These are phyloP conservation scores for Clarias laeviceps DNA, from an alignment of 2,797 vertebrate species.

Conservation along the genomic window DNA sequence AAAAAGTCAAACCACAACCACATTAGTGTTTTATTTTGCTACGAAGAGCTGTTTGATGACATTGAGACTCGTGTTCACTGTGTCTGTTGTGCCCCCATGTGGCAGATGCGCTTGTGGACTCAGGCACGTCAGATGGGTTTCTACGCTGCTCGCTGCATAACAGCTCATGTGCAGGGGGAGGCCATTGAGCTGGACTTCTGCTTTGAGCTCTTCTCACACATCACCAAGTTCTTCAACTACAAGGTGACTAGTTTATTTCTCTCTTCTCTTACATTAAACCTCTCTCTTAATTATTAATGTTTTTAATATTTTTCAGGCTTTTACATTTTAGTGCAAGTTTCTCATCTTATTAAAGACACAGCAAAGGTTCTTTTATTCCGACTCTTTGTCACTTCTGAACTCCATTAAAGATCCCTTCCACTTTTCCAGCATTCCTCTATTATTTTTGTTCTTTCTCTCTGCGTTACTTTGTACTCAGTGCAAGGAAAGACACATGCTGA, in stretches of 20 bases:
- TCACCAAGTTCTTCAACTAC: conserved; percentile 96
- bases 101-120: conserved; percentile 95
- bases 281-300: neutral
- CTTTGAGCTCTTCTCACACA: conserved; percentile 96
- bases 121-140: conserved; percentile 98
- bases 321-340: neutral
- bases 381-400: neutral
- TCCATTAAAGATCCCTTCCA: neutral
- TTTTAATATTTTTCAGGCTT: neutral
- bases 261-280: neutral
- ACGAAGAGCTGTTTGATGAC: neutral
- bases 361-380: neutral
- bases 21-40: neutral
- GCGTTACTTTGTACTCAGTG: neutral
- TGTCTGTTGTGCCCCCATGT: conserved; percentile 17
- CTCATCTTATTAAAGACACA: neutral
- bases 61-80: neutral
- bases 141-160: conserved; percentile 88
- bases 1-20: neutral
- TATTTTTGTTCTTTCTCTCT: neutral
- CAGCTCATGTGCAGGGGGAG: conserved; percentile 75
- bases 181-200: conserved; percentile 89
- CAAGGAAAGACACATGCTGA: neutral
- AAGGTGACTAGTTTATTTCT: conserved; percentile 72
- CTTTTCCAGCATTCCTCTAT: neutral